Conservation (phyloP, 2,113 vertebrate species). For the Bos indicus region DNA sequence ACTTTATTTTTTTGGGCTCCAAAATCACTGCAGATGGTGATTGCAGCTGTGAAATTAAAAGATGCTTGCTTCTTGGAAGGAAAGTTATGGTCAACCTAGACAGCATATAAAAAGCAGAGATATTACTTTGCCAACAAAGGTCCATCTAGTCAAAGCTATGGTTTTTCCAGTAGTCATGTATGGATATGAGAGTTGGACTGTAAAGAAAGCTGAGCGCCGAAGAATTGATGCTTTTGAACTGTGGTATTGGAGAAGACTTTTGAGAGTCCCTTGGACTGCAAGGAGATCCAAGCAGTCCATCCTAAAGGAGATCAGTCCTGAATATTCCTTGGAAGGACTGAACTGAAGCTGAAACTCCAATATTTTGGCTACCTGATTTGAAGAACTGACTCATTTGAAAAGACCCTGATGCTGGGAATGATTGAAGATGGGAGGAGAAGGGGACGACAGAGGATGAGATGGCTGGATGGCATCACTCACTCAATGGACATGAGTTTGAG, state of each 20-base stretch:
- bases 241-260: not conserved
- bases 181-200: not conserved
- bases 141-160: not conserved
- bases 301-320: not conserved
- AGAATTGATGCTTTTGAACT: not conserved
- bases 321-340: not conserved
- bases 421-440: not conserved
- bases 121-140: not conserved
- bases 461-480: not conserved
- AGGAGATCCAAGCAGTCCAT: not conserved
- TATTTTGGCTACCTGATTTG: not conserved
- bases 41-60: not conserved
- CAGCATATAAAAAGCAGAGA: not conserved
- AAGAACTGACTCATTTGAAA: not conserved
- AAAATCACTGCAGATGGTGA: not conserved
- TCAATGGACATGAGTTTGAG: not conserved
- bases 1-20: not conserved
- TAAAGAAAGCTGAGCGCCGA: rapidly evolving
- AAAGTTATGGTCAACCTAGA: not conserved
- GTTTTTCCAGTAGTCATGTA: not conserved
- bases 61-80: not conserved
- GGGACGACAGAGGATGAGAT: not conserved
- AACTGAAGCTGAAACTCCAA: not conserved
- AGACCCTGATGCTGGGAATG: not conserved
- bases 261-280: not conserved